Evolutionary conservation across 2,888 invertebrate genomes (phyloP).

Genomic region (Tenthredo livida): DNA sequence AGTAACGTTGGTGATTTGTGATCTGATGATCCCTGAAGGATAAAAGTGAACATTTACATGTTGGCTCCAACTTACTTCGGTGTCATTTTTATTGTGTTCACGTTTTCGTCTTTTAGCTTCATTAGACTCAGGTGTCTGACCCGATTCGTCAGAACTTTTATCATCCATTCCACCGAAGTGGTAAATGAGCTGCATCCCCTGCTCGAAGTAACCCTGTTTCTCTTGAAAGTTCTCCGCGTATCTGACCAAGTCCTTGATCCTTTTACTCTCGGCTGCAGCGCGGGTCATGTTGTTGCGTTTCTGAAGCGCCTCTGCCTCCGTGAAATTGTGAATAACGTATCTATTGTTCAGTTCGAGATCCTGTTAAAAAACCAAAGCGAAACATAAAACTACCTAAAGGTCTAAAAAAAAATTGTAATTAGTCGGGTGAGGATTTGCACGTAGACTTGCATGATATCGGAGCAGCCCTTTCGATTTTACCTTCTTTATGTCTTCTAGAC

Average conservation of each 20-base stretch:
- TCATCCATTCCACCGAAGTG: conserved; percentile 68
- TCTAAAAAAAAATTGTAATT: background rate
- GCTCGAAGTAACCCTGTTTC: conserved; percentile 73
- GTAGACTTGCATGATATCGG: background rate
- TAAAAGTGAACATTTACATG: background rate
- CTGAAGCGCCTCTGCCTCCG: conserved; percentile 70
- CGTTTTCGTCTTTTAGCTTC: conserved; percentile 66
- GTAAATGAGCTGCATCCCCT: conserved; percentile 74
- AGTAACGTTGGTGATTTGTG: background rate
- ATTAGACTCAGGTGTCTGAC: conserved; percentile 40
- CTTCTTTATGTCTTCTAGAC: conserved; percentile 66
- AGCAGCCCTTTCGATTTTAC: background rate
- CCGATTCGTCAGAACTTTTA: conserved; percentile 15
- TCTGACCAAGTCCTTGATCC: conserved; percentile 69
- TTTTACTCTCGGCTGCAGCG: conserved; percentile 65
- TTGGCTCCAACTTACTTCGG: conserved; percentile 61
- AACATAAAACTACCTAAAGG: background rate
- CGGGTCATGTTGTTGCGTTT: conserved; percentile 70
- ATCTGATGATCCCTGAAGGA: background rate
- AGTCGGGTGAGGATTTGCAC: background rate
- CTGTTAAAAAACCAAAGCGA: background rate
- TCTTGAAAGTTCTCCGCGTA: conserved; percentile 74
- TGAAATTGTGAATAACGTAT: conserved; percentile 72
- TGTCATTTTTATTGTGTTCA: conserved; percentile 62
- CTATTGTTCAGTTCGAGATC: conserved; percentile 59